Evolutionary conservation across 2,113 vertebrate species (phyloP), one percentile per base, ranked within the genome.

Genomic region (Gobiocypris rarus): DNA sequence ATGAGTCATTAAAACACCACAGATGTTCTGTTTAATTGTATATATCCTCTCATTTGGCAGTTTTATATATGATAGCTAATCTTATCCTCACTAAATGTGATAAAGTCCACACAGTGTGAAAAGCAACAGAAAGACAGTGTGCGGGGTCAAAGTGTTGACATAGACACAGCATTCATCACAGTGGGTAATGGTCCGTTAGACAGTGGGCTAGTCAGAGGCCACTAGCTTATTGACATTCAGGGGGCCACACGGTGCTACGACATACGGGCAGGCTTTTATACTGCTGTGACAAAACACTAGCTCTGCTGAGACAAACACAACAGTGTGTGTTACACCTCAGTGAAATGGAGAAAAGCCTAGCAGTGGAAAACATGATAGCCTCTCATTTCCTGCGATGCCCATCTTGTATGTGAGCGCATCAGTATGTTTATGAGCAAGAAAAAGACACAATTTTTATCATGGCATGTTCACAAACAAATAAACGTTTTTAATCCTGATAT

Each of bases 121-220:
- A 59, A 78, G 28, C 58, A 28, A 56, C 26, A 54, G 26, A 28
- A 28, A 79, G 34, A 43, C 70, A 52, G 56, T 43, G 65, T 15
- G 6, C n/a, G 3, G 80, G 85, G 85, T 86, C 76, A 84, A 38
- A 41, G 59, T 86, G 85, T 73, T 81, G 82, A 84, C 75, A 79
- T 31, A 79, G 75, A 79, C 69, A 80, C 48, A 73, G 48, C 63
- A 79, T 81, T 83, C 70, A 86, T 86, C 70, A 56, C 70, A 28
- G 17, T 10, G 74, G 59, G 75, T 85, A 88, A 88, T 86, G 87
- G 75, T 24, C 74, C 63, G 56, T 81, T 74, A 88, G 75, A 86
- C 79, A 85, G 85, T 38, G 70, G 85, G 75, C 34, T 54, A 84
- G 74, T 71, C 83, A n/a, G 59, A 67, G 85, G 85, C 83, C 45